Evolutionary conservation across 2,113 vertebrate species (phyloP).

Genomic region (Psilopsiagon aymara): DNA sequence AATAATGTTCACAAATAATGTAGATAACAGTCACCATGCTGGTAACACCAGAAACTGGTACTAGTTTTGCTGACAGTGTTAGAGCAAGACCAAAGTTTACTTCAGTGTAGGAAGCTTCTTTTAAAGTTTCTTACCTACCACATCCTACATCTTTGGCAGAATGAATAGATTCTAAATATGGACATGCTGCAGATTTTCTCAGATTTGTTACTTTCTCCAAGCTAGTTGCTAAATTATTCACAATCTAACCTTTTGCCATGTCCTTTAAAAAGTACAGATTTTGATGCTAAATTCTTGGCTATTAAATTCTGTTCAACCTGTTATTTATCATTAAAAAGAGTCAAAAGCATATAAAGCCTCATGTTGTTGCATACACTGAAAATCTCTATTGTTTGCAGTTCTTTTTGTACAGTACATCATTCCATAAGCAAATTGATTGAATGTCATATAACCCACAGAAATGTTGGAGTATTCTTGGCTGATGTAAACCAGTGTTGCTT

Average conservation of each 20-base stretch:
- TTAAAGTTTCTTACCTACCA: background rate
- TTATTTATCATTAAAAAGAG: background rate
- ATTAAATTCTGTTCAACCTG: background rate
- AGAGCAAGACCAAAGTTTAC: background rate
- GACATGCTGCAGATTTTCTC: background rate
- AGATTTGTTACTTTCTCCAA: background rate
- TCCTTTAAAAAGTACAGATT: background rate
- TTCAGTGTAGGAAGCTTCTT: background rate
- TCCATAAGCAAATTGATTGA: background rate
- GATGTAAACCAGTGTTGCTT: constrained; percentile 35
- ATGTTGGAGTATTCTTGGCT: background rate
- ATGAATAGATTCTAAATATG: background rate
- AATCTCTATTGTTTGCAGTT: constrained; percentile 24
- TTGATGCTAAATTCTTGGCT: background rate
- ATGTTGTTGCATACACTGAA: background rate
- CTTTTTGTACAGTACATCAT: background rate
- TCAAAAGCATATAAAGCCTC: background rate
- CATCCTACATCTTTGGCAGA: background rate
- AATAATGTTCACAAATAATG: background rate
- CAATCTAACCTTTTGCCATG: background rate
- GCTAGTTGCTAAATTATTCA: background rate
- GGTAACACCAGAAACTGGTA: background rate
- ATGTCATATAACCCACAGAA: background rate
- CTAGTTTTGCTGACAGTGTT: background rate
- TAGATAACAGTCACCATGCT: background rate